These are phyloP conservation scores for Podarcis muralis DNA, from an alignment of 2,113 vertebrate genomes.

Conservation along the genomic window DNA sequence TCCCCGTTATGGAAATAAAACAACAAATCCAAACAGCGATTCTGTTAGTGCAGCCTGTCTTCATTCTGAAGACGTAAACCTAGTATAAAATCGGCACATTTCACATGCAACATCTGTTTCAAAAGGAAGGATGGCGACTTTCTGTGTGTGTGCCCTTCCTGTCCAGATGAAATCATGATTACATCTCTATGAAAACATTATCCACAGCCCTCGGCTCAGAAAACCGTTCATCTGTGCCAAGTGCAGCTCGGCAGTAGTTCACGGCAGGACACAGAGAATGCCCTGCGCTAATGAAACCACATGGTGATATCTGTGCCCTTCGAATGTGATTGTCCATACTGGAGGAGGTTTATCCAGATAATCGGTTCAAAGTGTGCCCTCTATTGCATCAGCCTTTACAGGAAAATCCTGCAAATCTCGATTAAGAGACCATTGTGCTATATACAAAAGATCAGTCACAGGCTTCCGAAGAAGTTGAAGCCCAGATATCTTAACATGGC, in stretches of 20 bases:
- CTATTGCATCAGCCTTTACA: neutral
- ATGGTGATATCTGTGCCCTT: conserved; percentile 18
- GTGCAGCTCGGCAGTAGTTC: neutral
- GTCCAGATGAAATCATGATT: conserved; percentile 43
- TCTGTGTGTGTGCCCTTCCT: conserved; percentile 43
- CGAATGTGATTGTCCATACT: conserved; percentile 16
- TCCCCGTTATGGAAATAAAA: conserved; percentile 34
- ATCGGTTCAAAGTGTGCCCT: neutral
- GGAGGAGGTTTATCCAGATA: neutral
- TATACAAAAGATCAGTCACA: neutral
- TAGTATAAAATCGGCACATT: conserved; percentile 1
- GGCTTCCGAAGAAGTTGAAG: neutral
- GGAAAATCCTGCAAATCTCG: neutral
- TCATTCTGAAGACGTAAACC: conserved; percentile 19
- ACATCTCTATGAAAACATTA: conserved; percentile 36
- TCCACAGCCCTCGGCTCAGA: neutral
- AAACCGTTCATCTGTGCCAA: neutral
- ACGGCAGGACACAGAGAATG: conserved; percentile 16
- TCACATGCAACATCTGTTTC: neutral
- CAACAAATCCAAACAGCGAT: conserved; percentile 19
- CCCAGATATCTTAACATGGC: neutral
- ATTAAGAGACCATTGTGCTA: neutral
- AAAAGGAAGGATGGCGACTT: conserved; percentile 22
- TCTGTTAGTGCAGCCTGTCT: conserved; percentile 24
- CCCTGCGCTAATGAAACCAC: conserved; percentile 20